Conservation (phyloP, 2,113 vertebrate species). For the Galeopterus variegatus region DNA sequence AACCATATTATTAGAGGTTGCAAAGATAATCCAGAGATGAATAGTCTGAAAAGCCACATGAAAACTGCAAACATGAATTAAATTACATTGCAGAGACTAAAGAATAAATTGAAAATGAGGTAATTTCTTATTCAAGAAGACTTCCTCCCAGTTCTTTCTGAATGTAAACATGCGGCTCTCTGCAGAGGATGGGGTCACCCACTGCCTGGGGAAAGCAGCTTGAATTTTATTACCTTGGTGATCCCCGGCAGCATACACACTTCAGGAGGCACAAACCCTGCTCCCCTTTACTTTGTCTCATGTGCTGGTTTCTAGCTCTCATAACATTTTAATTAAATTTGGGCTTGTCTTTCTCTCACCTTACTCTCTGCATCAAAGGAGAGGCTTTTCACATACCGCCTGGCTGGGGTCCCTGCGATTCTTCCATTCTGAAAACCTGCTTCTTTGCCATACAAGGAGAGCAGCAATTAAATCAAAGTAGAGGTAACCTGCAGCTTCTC, state of each 20-base stretch:
- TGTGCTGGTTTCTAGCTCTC: conserved; percentile 76
- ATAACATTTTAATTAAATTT: conserved; percentile 85
- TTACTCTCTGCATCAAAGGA: conserved; percentile 75
- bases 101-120: conserved; percentile 78
- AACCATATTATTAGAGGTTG: conserved; percentile 77
- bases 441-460: conserved; percentile 65
- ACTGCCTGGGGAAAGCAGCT: conserved; percentile 78
- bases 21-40: conserved; percentile 77
- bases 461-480: conserved; percentile 84
- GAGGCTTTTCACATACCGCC: conserved; percentile 61
- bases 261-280: conserved; percentile 63
- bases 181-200: conserved; percentile 74
- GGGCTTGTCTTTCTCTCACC: conserved; percentile 82
- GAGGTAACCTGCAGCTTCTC: conserved; percentile 77
- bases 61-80: conserved; percentile 82
- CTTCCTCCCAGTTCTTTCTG: conserved; percentile 35
- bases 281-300: conserved; percentile 78
- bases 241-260: conserved; percentile 77
- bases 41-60: conserved; percentile 81
- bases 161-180: conserved; percentile 79
- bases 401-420: conserved; percentile 62
- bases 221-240: conserved; percentile 84
- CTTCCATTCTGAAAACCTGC: conserved; percentile 64
- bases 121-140: conserved; percentile 83
- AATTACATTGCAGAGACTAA: conserved; percentile 74